Evolutionary conservation across 1,140 invertebrate genomes (phyloP).

Genomic region (Drosophila rhopaloa): DNA sequence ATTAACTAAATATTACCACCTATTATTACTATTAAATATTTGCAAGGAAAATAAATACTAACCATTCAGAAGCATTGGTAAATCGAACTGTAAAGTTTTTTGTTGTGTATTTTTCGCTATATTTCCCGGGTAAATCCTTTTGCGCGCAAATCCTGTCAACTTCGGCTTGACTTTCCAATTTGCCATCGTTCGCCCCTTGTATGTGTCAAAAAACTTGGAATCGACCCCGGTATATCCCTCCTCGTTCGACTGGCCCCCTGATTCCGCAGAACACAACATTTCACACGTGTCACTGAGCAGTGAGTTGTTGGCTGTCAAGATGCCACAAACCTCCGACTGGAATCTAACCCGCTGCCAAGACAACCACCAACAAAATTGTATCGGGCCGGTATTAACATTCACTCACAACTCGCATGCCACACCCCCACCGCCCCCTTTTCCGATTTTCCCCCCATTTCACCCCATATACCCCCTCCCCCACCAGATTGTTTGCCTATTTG

Average conservation of each 20-base stretch:
- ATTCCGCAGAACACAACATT: constrained; percentile 62
- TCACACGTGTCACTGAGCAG: constrained; percentile 78
- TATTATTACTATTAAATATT: no score
- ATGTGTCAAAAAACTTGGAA: constrained; percentile 70
- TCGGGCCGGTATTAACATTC: constrained; percentile 41
- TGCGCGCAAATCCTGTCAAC: constrained; percentile 71
- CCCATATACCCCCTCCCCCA: not conserved
- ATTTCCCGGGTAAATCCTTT: constrained; percentile 69
- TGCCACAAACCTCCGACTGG: constrained; percentile 30
- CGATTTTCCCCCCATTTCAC: not conserved
- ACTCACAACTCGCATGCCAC: constrained; percentile 18
- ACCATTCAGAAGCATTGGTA: no score
- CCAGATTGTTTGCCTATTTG: constrained; percentile 76
- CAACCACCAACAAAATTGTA: constrained; percentile 40
- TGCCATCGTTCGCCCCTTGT: constrained; percentile 62
- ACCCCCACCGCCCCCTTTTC: not conserved
- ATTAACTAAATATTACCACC: no score
- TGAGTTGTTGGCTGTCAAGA: constrained; percentile 69
- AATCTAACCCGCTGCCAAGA: constrained; percentile 52
- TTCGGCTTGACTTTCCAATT: constrained; percentile 70
- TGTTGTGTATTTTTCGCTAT: constrained; percentile 17
- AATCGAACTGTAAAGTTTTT: not conserved
- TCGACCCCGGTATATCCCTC: not conserved
- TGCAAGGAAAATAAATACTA: no score
- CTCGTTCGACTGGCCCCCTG: not conserved